Evolutionary conservation across 2,113 vertebrate genomes (phyloP), one percentile per base, ranked within the genome.

Genomic region (Cebidichthys violaceus): DNA sequence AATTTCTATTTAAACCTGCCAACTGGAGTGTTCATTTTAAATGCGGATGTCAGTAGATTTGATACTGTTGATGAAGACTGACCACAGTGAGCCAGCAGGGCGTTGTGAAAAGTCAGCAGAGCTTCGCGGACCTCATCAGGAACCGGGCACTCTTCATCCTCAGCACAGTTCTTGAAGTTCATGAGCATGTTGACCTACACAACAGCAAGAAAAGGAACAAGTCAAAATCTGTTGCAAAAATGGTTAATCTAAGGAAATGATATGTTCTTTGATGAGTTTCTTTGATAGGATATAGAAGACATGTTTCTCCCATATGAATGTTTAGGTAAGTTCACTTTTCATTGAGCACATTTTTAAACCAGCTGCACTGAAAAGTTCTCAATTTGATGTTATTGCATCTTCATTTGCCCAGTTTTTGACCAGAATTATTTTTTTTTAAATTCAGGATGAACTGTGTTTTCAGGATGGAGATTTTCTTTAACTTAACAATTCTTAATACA

Each of bases 151-250:
- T 96, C 96, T 59, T 97, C 97, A 5, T 96, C 95, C 0, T 97
- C 96, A 0, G 81, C 33, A 1, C 89, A 93, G 3, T 89, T 93
- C 91, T 97, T 97, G 85, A 98, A 98, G 35, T 96, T 97, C 94
- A 98, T 93, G 37, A 99, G 94, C 97, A 99, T 97, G 93, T 98
- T 98, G 88, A 99, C 96, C 98, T 99, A 77, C 0, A 82, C 10
- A 33, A 27, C 13, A 79, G 33, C 13, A 54, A 75, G 37, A 50
- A 24, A 72, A 62, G 2, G 7, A 17, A 57, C 9, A 59, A 65
- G 18, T 24, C 4, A 33, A 17, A 54, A 52, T 27, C n/a, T 50
- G 18, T 7, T 57, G 13, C 5, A n/a, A 66, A 39, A 47, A n/a
- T 15, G 1, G 2, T 22, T 35, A 1, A 29, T 72, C 6, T 17